These are phyloP conservation scores for Dryobotodes eremita DNA, from an alignment of 2,888 invertebrate species.

Conservation along the genomic window DNA sequence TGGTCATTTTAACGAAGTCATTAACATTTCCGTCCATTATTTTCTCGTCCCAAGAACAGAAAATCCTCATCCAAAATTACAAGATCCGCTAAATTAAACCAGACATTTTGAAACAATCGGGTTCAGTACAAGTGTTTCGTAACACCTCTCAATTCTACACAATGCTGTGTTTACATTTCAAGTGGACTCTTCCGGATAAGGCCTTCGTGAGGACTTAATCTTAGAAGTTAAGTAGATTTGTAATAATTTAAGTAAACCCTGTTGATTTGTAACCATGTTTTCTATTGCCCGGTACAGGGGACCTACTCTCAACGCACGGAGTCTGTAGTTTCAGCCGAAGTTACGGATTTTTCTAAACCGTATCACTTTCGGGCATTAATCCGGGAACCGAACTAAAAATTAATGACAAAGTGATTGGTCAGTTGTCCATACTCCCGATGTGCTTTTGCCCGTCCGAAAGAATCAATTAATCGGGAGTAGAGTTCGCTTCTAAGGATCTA, in stretches of 20 bases:
- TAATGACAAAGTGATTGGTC: too few relatives aligned
- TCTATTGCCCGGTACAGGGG: too few relatives aligned
- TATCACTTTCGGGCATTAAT: too few relatives aligned
- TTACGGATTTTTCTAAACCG: too few relatives aligned
- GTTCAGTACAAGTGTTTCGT: slow-evolving; percentile 66
- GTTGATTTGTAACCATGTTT: too few relatives aligned
- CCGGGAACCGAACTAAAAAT: too few relatives aligned
- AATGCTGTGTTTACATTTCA: slow-evolving; percentile 85
- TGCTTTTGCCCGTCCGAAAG: too few relatives aligned
- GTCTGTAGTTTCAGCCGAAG: too few relatives aligned
- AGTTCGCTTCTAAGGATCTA: too few relatives aligned
- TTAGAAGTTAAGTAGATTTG: neutral
- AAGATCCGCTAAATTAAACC: slow-evolving; percentile 48
- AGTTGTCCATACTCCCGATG: too few relatives aligned
- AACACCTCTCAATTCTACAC: slow-evolving; percentile 73
- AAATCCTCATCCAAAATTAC: slow-evolving; percentile 12
- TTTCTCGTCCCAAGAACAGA: neutral
- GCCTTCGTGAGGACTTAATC: neutral
- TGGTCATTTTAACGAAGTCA: neutral
- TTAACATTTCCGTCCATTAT: neutral
- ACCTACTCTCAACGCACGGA: too few relatives aligned
- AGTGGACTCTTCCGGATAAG: slow-evolving; percentile 46
- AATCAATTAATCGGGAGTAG: too few relatives aligned
- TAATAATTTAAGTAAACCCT: neutral
- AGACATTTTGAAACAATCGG: slow-evolving; percentile 67